Percentiles rank a stretch among this genome's conserved stretches.
These are phyloP conservation scores for Seira sanloemensis DNA, from an alignment of 2,888 invertebrate genomes.

Conservation along the genomic window DNA sequence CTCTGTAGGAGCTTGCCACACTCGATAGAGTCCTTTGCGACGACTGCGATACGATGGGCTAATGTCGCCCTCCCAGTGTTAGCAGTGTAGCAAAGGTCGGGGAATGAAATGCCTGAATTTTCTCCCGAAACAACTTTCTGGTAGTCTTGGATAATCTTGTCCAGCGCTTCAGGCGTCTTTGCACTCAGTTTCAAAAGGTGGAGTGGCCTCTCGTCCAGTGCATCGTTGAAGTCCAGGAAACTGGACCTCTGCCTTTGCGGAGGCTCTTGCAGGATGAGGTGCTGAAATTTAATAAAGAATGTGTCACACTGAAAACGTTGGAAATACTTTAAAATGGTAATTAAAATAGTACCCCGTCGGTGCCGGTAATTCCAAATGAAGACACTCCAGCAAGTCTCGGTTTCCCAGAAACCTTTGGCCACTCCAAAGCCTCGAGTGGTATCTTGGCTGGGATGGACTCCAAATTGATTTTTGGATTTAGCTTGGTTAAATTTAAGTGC, in stretches of 20 bases:
- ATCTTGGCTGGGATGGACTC: slow-evolving; percentile 64
- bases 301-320: no score
- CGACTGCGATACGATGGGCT: slow-evolving; percentile 48
- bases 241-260: no score
- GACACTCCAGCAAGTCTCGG: slow-evolving; percentile 50
- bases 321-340: not conserved
- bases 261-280: slow-evolving; percentile 16
- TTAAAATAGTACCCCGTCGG: slow-evolving; percentile 11
- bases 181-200: slow-evolving; percentile 29
- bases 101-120: slow-evolving; percentile 1
- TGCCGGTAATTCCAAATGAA: slow-evolving; percentile 63
- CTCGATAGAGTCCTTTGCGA: slow-evolving; percentile 39
- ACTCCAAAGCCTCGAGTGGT: slow-evolving; percentile 33
- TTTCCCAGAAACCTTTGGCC: slow-evolving; percentile 18
- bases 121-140: not conserved
- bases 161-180: not conserved
- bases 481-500: slow-evolving; percentile 49
- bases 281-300: no score
- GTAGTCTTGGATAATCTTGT: not conserved
- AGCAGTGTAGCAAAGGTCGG: slow-evolving; percentile 47
- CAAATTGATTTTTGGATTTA: slow-evolving; percentile 65
- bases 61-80: slow-evolving; percentile 58
- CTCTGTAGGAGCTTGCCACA: slow-evolving; percentile 28
- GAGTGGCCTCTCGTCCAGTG: not conserved
- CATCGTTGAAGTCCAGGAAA: not conserved